Evolutionary conservation across 2,797 vertebrate genomes (phyloP).

Genomic region (Erpetoichthys calabaricus): DNA sequence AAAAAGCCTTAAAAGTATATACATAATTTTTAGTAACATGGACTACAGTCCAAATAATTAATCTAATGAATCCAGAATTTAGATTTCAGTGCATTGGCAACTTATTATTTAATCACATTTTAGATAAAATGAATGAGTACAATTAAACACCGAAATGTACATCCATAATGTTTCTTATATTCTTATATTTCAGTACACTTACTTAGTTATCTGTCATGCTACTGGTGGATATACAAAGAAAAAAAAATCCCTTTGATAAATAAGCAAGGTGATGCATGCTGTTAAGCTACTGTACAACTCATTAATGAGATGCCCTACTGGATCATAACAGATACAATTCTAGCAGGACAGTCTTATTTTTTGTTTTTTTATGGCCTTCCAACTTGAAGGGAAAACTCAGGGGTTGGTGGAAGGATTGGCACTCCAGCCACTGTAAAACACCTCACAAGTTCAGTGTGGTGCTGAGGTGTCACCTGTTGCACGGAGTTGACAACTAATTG

Average conservation of each 20-base stretch:
- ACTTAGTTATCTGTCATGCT: conserved; percentile 50
- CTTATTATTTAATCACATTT: no score
- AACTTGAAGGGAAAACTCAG: no score
- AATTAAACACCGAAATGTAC: conserved; percentile 42
- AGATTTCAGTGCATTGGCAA: conserved; percentile 16
- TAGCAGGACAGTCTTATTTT: conserved; percentile 39
- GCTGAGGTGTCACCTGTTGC: no score
- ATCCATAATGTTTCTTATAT: conserved; percentile 18
- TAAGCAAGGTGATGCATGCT: conserved; percentile 43
- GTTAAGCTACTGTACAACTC: conserved; percentile 28
- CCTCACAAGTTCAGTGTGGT: no score
- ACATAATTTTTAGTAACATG: conserved; percentile 22
- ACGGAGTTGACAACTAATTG: conserved; percentile 35
- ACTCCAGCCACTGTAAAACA: no score
- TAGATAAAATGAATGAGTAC: conserved; percentile 1
- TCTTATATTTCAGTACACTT: conserved; percentile 54
- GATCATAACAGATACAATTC: conserved; percentile 38
- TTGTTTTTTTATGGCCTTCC: conserved; percentile 25
- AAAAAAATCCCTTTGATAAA: conserved; percentile 58
- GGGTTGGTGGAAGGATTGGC: no score
- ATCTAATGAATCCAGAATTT: conserved; percentile 17
- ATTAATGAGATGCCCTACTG: conserved; percentile 46
- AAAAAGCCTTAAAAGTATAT: no score
- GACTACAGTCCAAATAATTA: conserved; percentile 18
- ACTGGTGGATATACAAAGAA: conserved; percentile 57